These are phyloP conservation scores for Grammomys surdaster DNA, from an alignment of 2,113 vertebrate species.

Conservation along the genomic window DNA sequence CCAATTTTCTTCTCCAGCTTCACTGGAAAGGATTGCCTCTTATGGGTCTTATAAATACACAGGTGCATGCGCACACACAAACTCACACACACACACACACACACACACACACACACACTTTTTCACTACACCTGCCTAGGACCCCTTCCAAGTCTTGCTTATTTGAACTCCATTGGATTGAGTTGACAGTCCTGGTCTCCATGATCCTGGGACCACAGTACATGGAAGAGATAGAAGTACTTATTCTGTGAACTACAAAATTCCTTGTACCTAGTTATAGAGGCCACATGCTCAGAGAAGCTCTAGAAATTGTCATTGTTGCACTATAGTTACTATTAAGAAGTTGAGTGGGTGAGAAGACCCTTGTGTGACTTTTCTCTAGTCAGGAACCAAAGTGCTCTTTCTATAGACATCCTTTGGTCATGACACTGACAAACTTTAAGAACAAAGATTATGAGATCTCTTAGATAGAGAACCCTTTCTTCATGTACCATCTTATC, in stretches of 20 bases:
- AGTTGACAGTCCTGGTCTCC: background rate
- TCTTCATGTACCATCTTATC: background rate
- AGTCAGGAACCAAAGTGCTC: background rate
- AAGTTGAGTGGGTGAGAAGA: background rate
- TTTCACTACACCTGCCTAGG: background rate
- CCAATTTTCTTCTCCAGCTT: background rate
- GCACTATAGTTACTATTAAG: background rate
- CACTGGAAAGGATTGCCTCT: background rate
- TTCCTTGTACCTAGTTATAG: background rate
- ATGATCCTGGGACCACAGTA: background rate
- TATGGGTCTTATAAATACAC: background rate
- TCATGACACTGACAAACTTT: background rate
- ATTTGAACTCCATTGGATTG: background rate
- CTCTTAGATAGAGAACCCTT: background rate
- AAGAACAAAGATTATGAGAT: background rate
- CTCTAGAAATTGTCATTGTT: background rate
- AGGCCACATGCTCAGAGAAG: background rate
- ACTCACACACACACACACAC: too few species aligned
- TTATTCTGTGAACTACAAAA: background rate
- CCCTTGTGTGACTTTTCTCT: background rate
- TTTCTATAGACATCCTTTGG: background rate
- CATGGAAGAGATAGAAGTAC: background rate
- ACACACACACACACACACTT: background rate
- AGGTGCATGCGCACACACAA: too few species aligned
- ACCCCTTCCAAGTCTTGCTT: slow-evolving; percentile 8